phyloP scores from a whole-genome alignment of 2,888 invertebrate genomes.

The Netelia inedita region DNA sequence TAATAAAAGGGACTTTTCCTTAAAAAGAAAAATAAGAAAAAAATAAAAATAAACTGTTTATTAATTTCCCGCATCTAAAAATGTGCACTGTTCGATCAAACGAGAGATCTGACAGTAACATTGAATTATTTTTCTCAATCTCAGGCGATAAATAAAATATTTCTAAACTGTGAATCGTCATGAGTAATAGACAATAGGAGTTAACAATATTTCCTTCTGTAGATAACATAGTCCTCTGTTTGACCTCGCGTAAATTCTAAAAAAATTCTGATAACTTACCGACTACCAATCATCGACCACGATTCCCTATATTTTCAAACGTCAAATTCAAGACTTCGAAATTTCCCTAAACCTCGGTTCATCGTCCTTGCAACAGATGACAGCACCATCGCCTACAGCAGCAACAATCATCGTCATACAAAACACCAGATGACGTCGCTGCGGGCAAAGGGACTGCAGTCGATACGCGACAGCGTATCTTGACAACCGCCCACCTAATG shows the following conservation, averaged over 20 bases:
- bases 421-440: constrained; percentile 72
- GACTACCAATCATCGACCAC: too few relatives aligned
- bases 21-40: constrained; percentile 16
- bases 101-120: too few relatives aligned
- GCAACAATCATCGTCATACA: constrained; percentile 13
- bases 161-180: too few relatives aligned
- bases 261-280: too few relatives aligned
- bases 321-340: too few relatives aligned
- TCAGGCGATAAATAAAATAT: too few relatives aligned
- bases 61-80: too few relatives aligned
- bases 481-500: constrained; percentile 76
- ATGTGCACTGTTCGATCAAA: too few relatives aligned
- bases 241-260: not conserved
- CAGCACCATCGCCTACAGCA: not conserved
- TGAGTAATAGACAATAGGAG: not conserved
- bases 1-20: constrained; percentile 80
- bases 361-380: constrained; percentile 29
- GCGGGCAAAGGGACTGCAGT: constrained; percentile 19
- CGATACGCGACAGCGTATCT: constrained; percentile 9
- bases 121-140: too few relatives aligned
- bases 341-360: not conserved
- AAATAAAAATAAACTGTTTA: too few relatives aligned
- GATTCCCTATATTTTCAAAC: too few relatives aligned
- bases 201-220: not conserved
- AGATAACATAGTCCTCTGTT: constrained; percentile 4